These are phyloP conservation scores for Lutraria rhynchaena DNA, from an alignment of 1,140 invertebrate genomes.

Conservation along the genomic window DNA sequence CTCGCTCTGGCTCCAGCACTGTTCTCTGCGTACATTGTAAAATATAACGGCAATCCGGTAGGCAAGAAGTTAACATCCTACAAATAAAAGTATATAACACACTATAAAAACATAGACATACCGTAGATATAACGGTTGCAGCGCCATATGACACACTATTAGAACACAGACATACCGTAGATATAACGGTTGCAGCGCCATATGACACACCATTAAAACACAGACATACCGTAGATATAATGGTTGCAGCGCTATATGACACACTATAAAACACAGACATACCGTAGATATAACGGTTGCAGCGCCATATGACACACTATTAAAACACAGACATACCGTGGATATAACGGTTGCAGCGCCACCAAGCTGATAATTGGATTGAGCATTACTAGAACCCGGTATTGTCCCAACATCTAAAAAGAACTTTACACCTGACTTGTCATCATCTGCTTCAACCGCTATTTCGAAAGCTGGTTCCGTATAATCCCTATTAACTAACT, in stretches of 20 bases:
- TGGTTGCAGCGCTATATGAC: slow-evolving; percentile 8
- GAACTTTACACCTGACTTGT: slow-evolving; percentile 18
- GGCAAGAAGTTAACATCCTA: not conserved
- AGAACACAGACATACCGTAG: not conserved
- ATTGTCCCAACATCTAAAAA: slow-evolving; percentile 46
- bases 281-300: too few species aligned
- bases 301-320: too few species aligned
- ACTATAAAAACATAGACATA: too few species aligned
- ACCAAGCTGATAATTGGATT: slow-evolving; percentile 20
- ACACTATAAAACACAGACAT: not conserved
- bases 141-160: not conserved
- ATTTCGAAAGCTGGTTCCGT: slow-evolving; percentile 17
- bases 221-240: slow-evolving; percentile 24
- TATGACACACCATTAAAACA: too few species aligned
- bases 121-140: slow-evolving; percentile 20
- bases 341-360: slow-evolving; percentile 31
- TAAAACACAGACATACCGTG: slow-evolving; percentile 9
- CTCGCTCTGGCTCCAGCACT: slow-evolving; percentile 44
- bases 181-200: too few species aligned
- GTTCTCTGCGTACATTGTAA: slow-evolving; percentile 65
- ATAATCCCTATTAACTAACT: slow-evolving; percentile 16
- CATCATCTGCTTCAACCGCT: slow-evolving; percentile 24
- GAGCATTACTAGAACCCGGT: slow-evolving; percentile 16
- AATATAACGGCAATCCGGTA: slow-evolving; percentile 59
- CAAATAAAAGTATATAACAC: slow-evolving; percentile 2